Base-by-base conservation (phyloP, 2,113 vertebrate species). In the Microcebus murinus region DNA sequence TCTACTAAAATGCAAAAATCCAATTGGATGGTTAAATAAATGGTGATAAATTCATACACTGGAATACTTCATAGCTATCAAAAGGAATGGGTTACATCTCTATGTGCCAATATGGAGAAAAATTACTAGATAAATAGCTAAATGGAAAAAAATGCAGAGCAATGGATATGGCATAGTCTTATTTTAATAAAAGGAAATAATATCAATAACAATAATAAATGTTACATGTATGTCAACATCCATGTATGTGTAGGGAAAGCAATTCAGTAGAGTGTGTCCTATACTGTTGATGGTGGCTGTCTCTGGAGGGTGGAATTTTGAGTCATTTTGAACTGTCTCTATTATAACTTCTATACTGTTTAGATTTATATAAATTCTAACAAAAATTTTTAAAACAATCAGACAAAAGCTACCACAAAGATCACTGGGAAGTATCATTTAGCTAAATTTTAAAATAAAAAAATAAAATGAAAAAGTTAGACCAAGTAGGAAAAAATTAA, bases 401-500 rank as follows among this genome's bases (percentile, higher is more conserved):
- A 65, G 94, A 59, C 39, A 70, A 95, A 90, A 90, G 61, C 61
- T 68, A 90, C 34, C 23, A 87, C n/a, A 92, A 87, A 87, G 52
- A 91, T 23, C 20, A 15, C 29, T 65, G n/a, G 27, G 31, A 18
- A 67, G 23, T 17, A 52, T 87, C 23, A 82, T 87, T 81, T 25
- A 87, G 89, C 48, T 89, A 93, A 77, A 84, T 96, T 84, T 89
- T 59, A 93, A 95, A 71, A 48, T 83, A 88, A 92, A 57, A 74
- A 87, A 87, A 93, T 76, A 70, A 89, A 92, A 70, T 42, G 34
- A 83, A 89, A 23, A 83, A 92, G 84, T 70, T 79, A 85, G 73
- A 68, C 20, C 18, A 70, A 76, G 25, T 34, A 88, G 34, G 50
- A 83, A 76, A 9, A 92, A 27, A 83, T 39, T 34, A 82, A 92